Evolutionary conservation across 1,140 invertebrate species (phyloP), one percentile per base, ranked within the genome.

Genomic region (Pteromalus puparum): DNA sequence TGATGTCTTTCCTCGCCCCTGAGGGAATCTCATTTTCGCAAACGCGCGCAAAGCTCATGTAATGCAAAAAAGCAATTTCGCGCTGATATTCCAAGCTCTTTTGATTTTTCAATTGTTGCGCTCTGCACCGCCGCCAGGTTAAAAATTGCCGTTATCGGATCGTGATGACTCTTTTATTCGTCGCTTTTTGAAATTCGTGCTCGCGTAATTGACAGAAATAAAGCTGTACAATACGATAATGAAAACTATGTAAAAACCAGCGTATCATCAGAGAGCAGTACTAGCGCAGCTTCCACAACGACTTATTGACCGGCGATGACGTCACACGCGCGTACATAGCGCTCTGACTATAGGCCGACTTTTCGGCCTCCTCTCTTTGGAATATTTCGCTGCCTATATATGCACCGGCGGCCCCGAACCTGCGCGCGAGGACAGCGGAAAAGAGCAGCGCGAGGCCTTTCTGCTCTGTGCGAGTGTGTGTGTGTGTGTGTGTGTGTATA

Each of bases 271-370:
- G 3, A 5, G 30, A 34, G 30, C 1, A 42, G 7, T 18, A 53
- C 0, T 15, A 10, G 48, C 34, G 9, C 53, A 78, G 53, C 26
- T 34, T 78, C 53, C 77, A 9, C 38, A 61, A 24, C 2, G 38
- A 67, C 78, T 34, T 81, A 81, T 81, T 81, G 80, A 81, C 68
- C 80, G 26, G 10, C n/a, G 18, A 61, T 81, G 80, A 81, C 80
- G 80, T 61, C 68, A 81, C 68, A 81, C 72, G 28, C 13, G 13
- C 46, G 13, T 4, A 61, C 21, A 18, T 1, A 12, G 12, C 7
- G n/a, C 18, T 0, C 21, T 4, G 0, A 53, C 3, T 61, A n/a
- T n/a, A 81, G 80, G 70, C 42, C 72, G 34, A 26, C 21, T 61
- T 74, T 74, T 38, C 18, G 72, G 53, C 34, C 67, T 70, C 21